Evolutionary conservation across 2,113 vertebrate genomes (phyloP).

Genomic region (Labrus mixtus): DNA sequence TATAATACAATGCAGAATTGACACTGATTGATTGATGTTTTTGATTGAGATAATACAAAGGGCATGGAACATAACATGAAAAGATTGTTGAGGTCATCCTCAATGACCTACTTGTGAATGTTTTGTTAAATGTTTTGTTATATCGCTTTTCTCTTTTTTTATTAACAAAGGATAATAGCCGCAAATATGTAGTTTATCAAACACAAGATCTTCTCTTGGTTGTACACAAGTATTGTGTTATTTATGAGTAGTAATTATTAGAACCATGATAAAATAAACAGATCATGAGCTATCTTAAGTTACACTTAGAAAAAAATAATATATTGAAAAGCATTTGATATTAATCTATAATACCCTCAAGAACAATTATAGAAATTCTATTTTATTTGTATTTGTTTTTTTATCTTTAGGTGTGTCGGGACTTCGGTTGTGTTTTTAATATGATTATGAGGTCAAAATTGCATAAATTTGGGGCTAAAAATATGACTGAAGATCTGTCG

Average conservation of each 20-base stretch:
- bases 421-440: too few species aligned
- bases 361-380: too few species aligned
- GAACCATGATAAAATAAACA: not conserved
- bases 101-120: not conserved
- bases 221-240: not conserved
- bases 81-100: slow-evolving; percentile 1
- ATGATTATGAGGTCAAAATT: too few species aligned
- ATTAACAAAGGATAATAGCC: not conserved
- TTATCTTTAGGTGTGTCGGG: too few species aligned
- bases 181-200: not conserved
- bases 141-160: not conserved
- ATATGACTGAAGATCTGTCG: too few species aligned
- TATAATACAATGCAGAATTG: slow-evolving; percentile 14
- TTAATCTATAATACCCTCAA: too few species aligned
- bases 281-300: not conserved
- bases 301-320: not conserved
- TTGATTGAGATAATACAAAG: not conserved
- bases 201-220: not conserved
- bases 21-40: slow-evolving; percentile 57
- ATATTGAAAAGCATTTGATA: too few species aligned
- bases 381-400: too few species aligned
- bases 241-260: not conserved
- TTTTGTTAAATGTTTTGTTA: not conserved
- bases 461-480: too few species aligned
- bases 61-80: slow-evolving; percentile 29